Percentiles rank a stretch among this genome's conserved stretches.
Evolutionary conservation across 2,797 vertebrate species (phyloP).

Genomic region (Helarctos malayanus): DNA sequence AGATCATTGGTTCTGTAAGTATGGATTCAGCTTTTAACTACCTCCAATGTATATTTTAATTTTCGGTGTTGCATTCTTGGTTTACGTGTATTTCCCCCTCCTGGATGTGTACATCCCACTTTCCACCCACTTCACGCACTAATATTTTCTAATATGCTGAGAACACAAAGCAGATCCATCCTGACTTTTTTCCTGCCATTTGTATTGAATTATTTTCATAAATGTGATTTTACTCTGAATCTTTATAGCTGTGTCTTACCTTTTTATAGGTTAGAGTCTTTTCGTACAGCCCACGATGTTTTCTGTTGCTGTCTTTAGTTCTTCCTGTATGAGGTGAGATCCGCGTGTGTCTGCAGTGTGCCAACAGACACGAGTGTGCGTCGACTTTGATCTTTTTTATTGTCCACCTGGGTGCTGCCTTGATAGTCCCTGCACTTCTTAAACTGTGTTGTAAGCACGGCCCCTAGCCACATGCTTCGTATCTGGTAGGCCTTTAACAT

Average conservation of each 20-base stretch:
- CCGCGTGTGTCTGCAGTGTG: neutral
- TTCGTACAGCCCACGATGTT: neutral
- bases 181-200: neutral
- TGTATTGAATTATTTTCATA: slow-evolving; percentile 14
- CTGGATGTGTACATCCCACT: neutral
- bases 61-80: neutral
- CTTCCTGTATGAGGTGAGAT: neutral
- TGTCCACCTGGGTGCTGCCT: neutral
- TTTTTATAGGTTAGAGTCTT: neutral
- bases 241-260: neutral
- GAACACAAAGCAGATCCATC: neutral
- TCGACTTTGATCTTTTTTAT: neutral
- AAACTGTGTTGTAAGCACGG: neutral
- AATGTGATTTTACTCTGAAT: neutral
- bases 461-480: neutral
- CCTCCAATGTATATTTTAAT: neutral
- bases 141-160: neutral
- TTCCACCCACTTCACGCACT: neutral
- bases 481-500: neutral
- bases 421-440: neutral
- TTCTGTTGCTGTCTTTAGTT: neutral
- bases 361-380: rapidly evolving
- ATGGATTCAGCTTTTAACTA: neutral
- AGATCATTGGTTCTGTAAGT: neutral
- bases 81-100: neutral